phyloP scores from a whole-genome alignment of 2,797 vertebrate genomes.

The Clarias laeviceps region DNA sequence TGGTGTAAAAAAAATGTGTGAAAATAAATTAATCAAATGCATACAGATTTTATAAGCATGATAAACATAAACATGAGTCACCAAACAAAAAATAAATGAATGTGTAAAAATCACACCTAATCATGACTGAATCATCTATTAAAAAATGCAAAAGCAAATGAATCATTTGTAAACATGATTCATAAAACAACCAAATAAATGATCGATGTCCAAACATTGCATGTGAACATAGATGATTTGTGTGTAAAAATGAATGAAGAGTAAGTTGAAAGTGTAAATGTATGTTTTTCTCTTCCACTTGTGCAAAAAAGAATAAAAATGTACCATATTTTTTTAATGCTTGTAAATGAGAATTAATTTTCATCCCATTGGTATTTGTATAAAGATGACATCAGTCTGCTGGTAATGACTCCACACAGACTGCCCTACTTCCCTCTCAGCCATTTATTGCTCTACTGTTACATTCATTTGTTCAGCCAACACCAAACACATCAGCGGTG shows the following conservation, averaged over 20 bases:
- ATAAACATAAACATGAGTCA: too few species aligned
- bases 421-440: neutral
- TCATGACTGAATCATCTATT: too few species aligned
- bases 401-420: neutral
- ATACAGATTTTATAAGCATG: too few species aligned
- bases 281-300: too few species aligned
- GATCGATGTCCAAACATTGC: neutral
- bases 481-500: conserved; percentile 2
- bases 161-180: neutral
- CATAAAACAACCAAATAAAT: neutral
- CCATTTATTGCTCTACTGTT: conserved; percentile 19
- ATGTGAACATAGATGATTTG: neutral
- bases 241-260: neutral
- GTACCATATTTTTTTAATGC: neutral
- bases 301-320: neutral
- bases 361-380: neutral
- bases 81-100: too few species aligned
- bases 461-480: conserved; percentile 24
- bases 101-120: too few species aligned
- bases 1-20: too few species aligned
- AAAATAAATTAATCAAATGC: too few species aligned
- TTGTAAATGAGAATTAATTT: neutral
- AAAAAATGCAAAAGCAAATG: neutral
- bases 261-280: too few species aligned
- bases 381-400: neutral